A percentile compares a stretch with the other conserved stretches of the same genome.
These are phyloP conservation scores for Semaprochilodus insignis DNA, from an alignment of 2,797 vertebrate genomes.

Conservation along the genomic window DNA sequence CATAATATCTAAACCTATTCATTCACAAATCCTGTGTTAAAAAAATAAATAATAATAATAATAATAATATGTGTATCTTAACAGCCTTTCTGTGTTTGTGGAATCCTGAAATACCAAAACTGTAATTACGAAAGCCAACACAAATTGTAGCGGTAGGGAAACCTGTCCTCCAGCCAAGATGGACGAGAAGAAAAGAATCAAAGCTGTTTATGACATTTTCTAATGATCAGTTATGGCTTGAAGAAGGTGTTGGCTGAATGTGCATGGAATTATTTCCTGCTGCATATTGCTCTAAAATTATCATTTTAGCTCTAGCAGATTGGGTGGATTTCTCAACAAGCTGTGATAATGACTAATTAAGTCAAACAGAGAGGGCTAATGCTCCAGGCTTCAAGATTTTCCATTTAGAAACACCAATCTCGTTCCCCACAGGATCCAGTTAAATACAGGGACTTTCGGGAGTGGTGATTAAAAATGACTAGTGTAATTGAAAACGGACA, in stretches of 20 bases:
- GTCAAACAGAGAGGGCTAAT: conserved; percentile 38
- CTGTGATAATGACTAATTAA: conserved; percentile 61
- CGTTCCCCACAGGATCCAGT: conserved; percentile 40
- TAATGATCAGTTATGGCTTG: conserved; percentile 30
- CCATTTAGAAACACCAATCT: conserved; percentile 41
- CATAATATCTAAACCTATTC: too few species aligned
- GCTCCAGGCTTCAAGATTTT: conserved; percentile 47
- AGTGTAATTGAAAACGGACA: conserved; percentile 20
- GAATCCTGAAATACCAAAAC: neutral
- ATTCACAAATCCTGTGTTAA: too few species aligned
- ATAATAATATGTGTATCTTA: too few species aligned
- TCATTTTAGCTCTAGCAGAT: conserved; percentile 37
- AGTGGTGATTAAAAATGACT: conserved; percentile 35
- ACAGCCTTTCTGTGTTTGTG: too few species aligned
- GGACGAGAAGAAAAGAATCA: neutral
- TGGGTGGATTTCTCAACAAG: conserved; percentile 50
- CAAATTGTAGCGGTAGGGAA: neutral
- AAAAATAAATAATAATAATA: too few species aligned
- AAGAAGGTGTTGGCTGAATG: conserved; percentile 19
- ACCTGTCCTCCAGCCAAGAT: neutral
- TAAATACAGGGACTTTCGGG: conserved; percentile 30
- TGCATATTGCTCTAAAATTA: conserved; percentile 35
- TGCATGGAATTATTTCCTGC: conserved; percentile 30
- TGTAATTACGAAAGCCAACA: neutral
- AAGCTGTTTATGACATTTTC: neutral